Conservation (phyloP, 2,113 vertebrate species). For the Ptychochromis oligacanthus region DNA sequence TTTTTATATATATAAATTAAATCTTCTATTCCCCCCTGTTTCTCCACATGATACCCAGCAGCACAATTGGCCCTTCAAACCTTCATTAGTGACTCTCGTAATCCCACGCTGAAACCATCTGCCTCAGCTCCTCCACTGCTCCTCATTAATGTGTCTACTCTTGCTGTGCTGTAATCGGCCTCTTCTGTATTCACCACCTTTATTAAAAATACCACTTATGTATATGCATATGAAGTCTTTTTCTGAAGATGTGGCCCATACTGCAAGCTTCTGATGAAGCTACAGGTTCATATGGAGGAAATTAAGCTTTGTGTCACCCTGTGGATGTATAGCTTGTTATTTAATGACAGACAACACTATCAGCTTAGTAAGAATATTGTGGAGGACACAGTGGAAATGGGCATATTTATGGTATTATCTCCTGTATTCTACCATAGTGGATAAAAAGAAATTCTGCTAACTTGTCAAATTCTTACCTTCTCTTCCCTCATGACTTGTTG, state of each 20-base stretch:
- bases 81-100: not conserved
- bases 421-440: not conserved
- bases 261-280: not conserved
- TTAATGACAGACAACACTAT: no score
- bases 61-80: not conserved
- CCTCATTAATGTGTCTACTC: not conserved
- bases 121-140: not conserved
- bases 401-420: not conserved
- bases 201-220: not conserved
- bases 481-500: not conserved
- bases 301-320: not conserved
- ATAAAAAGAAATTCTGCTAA: not conserved
- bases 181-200: not conserved
- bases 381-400: rapidly evolving
- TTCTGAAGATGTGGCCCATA: not conserved
- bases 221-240: no score
- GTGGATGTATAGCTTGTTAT: not conserved
- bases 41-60: not conserved
- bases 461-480: not conserved
- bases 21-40: not conserved
- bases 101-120: not conserved
- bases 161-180: not conserved
- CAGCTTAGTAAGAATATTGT: not conserved
- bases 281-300: not conserved
- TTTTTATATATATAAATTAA: no score